Conservation (phyloP, 2,113 vertebrate species). For the Hirundichthys speculiger region DNA sequence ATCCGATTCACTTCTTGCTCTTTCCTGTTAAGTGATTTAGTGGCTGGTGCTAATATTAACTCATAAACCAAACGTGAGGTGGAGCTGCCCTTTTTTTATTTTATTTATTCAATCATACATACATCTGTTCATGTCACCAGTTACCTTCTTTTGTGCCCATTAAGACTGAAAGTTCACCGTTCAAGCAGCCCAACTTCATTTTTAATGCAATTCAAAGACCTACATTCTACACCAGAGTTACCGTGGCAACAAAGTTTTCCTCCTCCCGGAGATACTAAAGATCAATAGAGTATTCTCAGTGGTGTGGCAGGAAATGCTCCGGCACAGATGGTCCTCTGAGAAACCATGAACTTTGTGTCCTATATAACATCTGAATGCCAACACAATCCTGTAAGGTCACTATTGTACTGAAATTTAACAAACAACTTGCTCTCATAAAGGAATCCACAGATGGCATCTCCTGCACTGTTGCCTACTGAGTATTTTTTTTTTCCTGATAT, state of each 20-base stretch:
- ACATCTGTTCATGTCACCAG: conserved; percentile 44
- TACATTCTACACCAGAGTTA: conserved; percentile 78
- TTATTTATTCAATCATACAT: conserved; percentile 43
- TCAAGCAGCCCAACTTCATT: conserved; percentile 61
- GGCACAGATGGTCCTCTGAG: conserved; percentile 67
- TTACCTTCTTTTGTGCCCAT: conserved; percentile 54
- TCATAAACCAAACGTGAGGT: conserved; percentile 48
- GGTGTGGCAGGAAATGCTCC: conserved; percentile 67
- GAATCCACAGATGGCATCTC: conserved; percentile 5
- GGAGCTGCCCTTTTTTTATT: conserved; percentile 66
- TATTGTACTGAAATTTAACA: conserved; percentile 28
- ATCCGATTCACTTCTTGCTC: conserved; percentile 39
- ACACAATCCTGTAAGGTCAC: conserved; percentile 45
- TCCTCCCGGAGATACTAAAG: conserved; percentile 65
- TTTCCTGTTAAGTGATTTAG: conserved; percentile 31
- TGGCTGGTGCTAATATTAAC: conserved; percentile 39
- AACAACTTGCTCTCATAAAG: conserved; percentile 8
- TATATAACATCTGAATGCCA: conserved; percentile 67
- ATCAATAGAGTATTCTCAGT: conserved; percentile 76
- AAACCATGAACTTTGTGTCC: conserved; percentile 68
- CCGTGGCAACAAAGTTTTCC: conserved; percentile 78
- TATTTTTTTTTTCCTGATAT: conserved; percentile 15
- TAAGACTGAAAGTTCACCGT: conserved; percentile 59
- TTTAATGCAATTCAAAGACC: conserved; percentile 82
- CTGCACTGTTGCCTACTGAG: conserved; percentile 6